phyloP scores from a whole-genome alignment of 2,888 invertebrate genomes.

The Pachycephus smyrnensis region DNA sequence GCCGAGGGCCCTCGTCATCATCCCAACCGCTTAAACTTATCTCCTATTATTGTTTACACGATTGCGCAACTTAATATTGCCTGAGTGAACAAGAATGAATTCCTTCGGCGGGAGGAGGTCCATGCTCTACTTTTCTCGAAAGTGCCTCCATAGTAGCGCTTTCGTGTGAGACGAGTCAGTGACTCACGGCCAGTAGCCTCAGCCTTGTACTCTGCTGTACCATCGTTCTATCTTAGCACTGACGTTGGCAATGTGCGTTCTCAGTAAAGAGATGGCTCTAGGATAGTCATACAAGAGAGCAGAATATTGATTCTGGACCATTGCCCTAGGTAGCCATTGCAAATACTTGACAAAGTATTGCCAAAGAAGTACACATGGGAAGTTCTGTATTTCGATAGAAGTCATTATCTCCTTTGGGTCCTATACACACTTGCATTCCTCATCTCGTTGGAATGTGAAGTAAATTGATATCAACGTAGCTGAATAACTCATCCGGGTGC shows the following conservation, averaged over 20 bases:
- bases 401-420: neutral
- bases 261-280: neutral
- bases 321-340: neutral
- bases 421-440: neutral
- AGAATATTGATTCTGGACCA: neutral
- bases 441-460: neutral
- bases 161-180: slow-evolving; percentile 47
- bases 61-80: slow-evolving; percentile 35
- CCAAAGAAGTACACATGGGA: neutral
- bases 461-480: neutral
- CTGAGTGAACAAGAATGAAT: slow-evolving; percentile 7
- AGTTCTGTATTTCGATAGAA: too few relatives aligned
- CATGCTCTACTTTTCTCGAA: slow-evolving; percentile 46
- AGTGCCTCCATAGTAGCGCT: slow-evolving; percentile 24
- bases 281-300: neutral
- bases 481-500: neutral
- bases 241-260: neutral
- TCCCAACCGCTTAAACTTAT: neutral
- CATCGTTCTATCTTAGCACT: neutral
- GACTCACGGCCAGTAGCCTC: slow-evolving; percentile 46
- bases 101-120: slow-evolving; percentile 25
- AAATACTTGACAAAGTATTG: neutral
- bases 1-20: neutral
- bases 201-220: slow-evolving; percentile 6
- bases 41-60: slow-evolving; percentile 27